Percentiles rank a stretch among this genome's conserved stretches.
phyloP scores from a whole-genome alignment of 2,113 vertebrate species.

The Tangachromis dhanisi region DNA sequence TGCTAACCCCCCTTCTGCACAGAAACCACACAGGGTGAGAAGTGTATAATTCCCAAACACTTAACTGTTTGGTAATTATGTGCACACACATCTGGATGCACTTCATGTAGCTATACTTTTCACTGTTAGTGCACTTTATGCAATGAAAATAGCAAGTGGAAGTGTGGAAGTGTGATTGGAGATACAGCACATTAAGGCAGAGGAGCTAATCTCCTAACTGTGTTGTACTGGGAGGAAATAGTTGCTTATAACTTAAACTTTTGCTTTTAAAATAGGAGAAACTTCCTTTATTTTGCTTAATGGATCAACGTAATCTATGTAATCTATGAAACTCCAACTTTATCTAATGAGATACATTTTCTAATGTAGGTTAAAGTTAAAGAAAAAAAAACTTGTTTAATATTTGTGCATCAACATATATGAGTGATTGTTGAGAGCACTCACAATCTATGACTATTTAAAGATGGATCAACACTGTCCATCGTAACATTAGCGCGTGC shows the following conservation, averaged over 20 bases:
- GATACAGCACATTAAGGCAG: neutral
- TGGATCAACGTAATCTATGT: neutral
- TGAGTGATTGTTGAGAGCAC: neutral
- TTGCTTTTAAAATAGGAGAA: neutral
- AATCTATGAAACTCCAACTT: neutral
- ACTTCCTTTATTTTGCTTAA: neutral
- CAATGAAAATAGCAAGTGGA: neutral
- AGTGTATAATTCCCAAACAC: neutral
- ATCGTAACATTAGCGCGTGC: neutral
- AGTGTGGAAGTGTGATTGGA: neutral
- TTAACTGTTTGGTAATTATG: neutral
- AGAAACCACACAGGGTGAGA: neutral
- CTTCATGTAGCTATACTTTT: neutral
- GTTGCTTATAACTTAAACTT: neutral
- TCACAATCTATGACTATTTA: neutral
- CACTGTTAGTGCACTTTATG: neutral
- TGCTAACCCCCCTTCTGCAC: neutral
- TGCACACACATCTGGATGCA: neutral
- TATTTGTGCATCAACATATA: neutral
- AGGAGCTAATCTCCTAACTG: neutral
- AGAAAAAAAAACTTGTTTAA: neutral
- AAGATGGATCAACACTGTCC: neutral
- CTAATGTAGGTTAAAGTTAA: neutral
- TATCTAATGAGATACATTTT: neutral
- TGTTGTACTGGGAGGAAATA: neutral